Evolutionary conservation across 2,113 vertebrate genomes (phyloP), one percentile per base, ranked within the genome.

Genomic region (Cryptotis parvus): DNA sequence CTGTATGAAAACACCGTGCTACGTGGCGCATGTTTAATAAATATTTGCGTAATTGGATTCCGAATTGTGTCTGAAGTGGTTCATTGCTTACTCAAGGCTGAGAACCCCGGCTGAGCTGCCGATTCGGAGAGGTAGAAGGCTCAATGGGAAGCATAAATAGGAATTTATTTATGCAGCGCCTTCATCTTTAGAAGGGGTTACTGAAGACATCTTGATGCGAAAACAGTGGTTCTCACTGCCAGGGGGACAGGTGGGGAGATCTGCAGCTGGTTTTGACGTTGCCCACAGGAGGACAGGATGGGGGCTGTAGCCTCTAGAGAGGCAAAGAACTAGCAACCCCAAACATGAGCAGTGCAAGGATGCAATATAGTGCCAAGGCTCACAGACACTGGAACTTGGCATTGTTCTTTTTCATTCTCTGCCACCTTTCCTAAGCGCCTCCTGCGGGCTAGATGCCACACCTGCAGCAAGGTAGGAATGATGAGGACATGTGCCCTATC

Each of bases 51-150:
- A 61, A 63, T 10, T 82, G 24, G 22, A 68, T 91, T 76, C 74
- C 20, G 14, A 89, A 75, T 65, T 49, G 69, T 58, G 12, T 85
- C 79, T 90, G 58, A 93, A 66, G 85, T n/a, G 79, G 39, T 35
- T 90, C 68, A 73, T n/a, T 91, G 24, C 31, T 92, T 80, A 91
- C 39, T 55, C 43, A 39, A 55, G 61, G 24, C 82, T 33, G 35
- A 76, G 70, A 58, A 83, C 20, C 5, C 31, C 45, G 6, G 43
- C 58, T 39, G 63, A 73, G 68, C 18, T 52, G 27, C 52, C 55
- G 29, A 1, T 35, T 61, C 70, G 83, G 85, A 82, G 45, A 90
- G 83, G n/a, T 43, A 33, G 15, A 84, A n/a, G 7, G 52, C 52
- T 90, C 88, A 73, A 29, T 3, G 66, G 22, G 22, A 84, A 74